Evolutionary conservation across 92 coral and sea anemone species (phyloP).

Genomic region (Nematostella vectensis): DNA sequence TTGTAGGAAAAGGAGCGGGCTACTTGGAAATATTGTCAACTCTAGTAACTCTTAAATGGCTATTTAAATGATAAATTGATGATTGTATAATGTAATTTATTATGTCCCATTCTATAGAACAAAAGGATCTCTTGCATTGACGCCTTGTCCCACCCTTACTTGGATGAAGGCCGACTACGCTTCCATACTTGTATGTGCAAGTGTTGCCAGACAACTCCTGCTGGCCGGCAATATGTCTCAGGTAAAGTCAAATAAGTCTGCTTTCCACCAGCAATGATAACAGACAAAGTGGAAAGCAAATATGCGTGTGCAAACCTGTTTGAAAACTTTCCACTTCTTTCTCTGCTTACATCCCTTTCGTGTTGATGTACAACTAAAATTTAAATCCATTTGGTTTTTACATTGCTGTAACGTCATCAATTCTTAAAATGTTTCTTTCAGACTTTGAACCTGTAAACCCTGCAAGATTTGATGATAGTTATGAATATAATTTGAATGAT

Average conservation of each 20-base stretch:
- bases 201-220: constrained; percentile 87
- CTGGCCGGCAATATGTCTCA: constrained; percentile 91
- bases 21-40: background rate
- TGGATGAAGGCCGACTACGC: constrained; percentile 93
- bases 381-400: too few species aligned
- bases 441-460: constrained; percentile 87
- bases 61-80: too few species aligned
- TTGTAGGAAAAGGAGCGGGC: too few species aligned
- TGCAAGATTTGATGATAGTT: constrained; percentile 89
- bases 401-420: too few species aligned
- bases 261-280: too few species aligned
- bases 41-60: too few species aligned
- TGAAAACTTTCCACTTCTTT: too few species aligned
- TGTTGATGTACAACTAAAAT: too few species aligned
- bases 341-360: too few species aligned
- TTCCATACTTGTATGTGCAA: constrained; percentile 98
- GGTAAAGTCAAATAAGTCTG: constrained; percentile 29
- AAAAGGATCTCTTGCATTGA: constrained; percentile 89
- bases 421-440: constrained; percentile 20
- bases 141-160: constrained; percentile 95
- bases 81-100: too few species aligned
- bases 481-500: constrained; percentile 69
- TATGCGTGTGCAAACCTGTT: background rate
- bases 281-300: too few species aligned
- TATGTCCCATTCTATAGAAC: constrained; percentile 38